Conservation (phyloP, 1,140 invertebrate species). For the Venturia canescens region DNA sequence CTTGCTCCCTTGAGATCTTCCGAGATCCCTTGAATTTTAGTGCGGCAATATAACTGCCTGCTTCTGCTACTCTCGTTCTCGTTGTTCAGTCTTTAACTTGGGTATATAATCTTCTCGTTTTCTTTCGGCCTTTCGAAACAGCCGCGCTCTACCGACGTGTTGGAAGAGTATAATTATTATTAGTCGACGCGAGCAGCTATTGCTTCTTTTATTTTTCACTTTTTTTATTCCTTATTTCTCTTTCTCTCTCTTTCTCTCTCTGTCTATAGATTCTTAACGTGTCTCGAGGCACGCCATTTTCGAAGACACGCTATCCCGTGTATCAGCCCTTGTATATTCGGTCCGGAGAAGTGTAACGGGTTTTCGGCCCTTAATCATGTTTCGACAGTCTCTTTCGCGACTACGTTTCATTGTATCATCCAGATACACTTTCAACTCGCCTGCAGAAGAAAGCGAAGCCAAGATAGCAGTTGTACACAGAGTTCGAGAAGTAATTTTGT, state of each 20-base stretch:
- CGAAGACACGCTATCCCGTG: not conserved
- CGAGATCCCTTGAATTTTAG: constrained; percentile 37
- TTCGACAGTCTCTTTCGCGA: no score
- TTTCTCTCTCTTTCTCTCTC: not conserved
- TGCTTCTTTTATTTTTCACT: constrained; percentile 9
- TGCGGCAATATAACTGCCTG: constrained; percentile 2
- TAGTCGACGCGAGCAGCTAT: constrained; percentile 40
- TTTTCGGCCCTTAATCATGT: not conserved
- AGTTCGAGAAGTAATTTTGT: no score
- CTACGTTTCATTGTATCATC: no score
- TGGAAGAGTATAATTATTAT: constrained; percentile 39
- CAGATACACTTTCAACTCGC: no score
- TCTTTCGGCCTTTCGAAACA: constrained; percentile 24
- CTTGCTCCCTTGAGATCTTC: constrained; percentile 5
- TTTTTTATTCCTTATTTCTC: not conserved
- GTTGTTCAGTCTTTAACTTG: constrained; percentile 14
- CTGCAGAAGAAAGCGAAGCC: no score
- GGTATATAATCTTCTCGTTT: constrained; percentile 45
- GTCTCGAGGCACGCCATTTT: not conserved
- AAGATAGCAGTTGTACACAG: no score
- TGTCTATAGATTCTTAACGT: not conserved
- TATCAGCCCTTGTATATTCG: not conserved
- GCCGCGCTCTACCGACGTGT: constrained; percentile 35
- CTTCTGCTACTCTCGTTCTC: constrained; percentile 31
- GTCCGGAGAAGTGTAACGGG: not conserved